phyloP scores from a whole-genome alignment of 2,888 invertebrate species.

The Melanostoma scalare region DNA sequence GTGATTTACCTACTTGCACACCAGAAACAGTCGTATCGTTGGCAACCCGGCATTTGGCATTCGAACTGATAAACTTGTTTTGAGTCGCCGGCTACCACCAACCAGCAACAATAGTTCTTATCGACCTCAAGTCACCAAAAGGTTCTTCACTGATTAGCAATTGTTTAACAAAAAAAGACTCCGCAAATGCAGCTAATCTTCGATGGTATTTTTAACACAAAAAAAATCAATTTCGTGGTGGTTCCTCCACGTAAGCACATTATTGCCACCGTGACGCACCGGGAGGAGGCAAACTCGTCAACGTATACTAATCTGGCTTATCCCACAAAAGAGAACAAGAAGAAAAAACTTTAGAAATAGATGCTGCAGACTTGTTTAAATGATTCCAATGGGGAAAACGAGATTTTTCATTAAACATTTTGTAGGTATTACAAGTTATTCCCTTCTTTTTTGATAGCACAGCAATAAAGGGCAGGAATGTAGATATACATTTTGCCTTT shows the following conservation, averaged over 20 bases:
- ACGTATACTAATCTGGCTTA: slow-evolving; percentile 48
- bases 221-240: slow-evolving; percentile 35
- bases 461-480: no score
- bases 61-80: slow-evolving; percentile 41
- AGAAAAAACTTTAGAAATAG: slow-evolving; percentile 13
- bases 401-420: background rate
- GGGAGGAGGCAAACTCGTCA: slow-evolving; percentile 35
- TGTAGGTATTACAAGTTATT: no score
- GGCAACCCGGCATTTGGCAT: slow-evolving; percentile 6
- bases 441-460: no score
- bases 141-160: background rate
- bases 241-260: slow-evolving; percentile 65
- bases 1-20: no score
- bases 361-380: slow-evolving; percentile 13
- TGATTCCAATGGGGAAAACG: slow-evolving; percentile 6
- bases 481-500: slow-evolving; percentile 1
- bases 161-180: background rate
- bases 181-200: background rate
- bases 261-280: slow-evolving; percentile 47
- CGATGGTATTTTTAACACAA: background rate
- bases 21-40: slow-evolving; percentile 6
- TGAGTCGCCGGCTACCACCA: background rate
- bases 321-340: slow-evolving; percentile 22
- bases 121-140: background rate
- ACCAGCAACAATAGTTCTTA: background rate